These are phyloP conservation scores for Epicauta chinensis DNA, from an alignment of 1,140 invertebrate species.

Conservation along the genomic window DNA sequence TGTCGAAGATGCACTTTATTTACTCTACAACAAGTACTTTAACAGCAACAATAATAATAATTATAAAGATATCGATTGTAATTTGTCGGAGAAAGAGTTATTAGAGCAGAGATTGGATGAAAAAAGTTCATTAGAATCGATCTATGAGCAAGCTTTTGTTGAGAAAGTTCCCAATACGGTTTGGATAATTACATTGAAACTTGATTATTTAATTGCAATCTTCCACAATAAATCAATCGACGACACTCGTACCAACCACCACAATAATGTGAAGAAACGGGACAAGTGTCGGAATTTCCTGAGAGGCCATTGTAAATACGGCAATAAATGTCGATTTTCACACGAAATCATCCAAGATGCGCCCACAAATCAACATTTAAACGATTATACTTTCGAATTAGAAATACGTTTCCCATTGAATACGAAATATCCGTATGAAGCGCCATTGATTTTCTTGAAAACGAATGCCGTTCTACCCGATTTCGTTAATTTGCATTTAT, in stretches of 20 bases:
- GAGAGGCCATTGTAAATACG: conserved; percentile 63
- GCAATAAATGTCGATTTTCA: conserved; percentile 63
- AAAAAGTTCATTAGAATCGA: conserved; percentile 64
- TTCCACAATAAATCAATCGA: conserved; percentile 49
- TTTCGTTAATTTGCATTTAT: conserved; percentile 55
- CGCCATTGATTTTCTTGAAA: conserved; percentile 62
- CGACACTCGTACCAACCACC: conserved; percentile 25
- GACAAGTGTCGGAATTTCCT: conserved; percentile 62
- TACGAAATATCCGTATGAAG: conserved; percentile 64
- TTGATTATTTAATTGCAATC: conserved; percentile 59
- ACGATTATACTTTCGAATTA: conserved; percentile 50
- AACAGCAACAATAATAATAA: conserved; percentile 40
- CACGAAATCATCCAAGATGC: conserved; percentile 51
- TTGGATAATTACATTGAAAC: conserved; percentile 59
- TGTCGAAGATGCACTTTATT: conserved; percentile 58
- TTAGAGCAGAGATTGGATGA: conserved; percentile 60
- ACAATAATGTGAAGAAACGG: conserved; percentile 48
- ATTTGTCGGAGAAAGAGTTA: conserved; percentile 48
- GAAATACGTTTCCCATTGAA: conserved; percentile 67
- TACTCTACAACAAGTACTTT: conserved; percentile 65
- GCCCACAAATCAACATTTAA: conserved; percentile 40
- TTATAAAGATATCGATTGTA: conserved; percentile 30
- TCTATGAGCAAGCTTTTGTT: conserved; percentile 61
- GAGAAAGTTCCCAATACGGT: conserved; percentile 58
- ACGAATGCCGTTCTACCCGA: conserved; percentile 51